Percentiles rank a stretch among this genome's conserved stretches.
Evolutionary conservation across 2,888 invertebrate species (phyloP).

Genomic region (Alentia gelatinosa): DNA sequence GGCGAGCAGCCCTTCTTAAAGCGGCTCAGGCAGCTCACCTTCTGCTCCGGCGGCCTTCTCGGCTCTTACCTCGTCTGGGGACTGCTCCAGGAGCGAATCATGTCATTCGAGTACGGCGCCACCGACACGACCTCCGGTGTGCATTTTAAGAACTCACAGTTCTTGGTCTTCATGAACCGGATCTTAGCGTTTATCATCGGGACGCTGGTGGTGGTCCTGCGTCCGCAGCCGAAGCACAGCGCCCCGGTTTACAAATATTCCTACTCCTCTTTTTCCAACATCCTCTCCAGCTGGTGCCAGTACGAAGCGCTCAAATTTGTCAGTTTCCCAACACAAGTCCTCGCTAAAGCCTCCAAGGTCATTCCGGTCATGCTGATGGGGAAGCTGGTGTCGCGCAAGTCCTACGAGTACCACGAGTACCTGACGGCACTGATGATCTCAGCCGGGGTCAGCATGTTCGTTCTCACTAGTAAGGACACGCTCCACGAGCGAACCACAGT

Average conservation of each 20-base stretch:
- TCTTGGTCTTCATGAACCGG: slow-evolving; percentile 97
- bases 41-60: slow-evolving; percentile 94
- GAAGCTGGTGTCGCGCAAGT: slow-evolving; percentile 91
- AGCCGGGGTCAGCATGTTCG: slow-evolving; percentile 94
- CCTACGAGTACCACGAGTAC: slow-evolving; percentile 95
- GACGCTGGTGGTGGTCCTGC: slow-evolving; percentile 60
- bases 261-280: slow-evolving; percentile 97
- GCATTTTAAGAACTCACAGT: slow-evolving; percentile 94
- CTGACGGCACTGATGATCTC: slow-evolving; percentile 93
- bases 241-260: slow-evolving; percentile 96
- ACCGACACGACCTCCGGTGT: slow-evolving; percentile 57
- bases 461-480: slow-evolving; percentile 85
- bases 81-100: slow-evolving; percentile 97
- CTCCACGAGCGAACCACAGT: slow-evolving; percentile 83
- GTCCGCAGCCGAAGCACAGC: slow-evolving; percentile 82
- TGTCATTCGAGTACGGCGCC: slow-evolving; percentile 86
- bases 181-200: slow-evolving; percentile 86
- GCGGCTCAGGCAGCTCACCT: slow-evolving; percentile 82
- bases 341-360: slow-evolving; percentile 94
- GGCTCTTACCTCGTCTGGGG: slow-evolving; percentile 97
- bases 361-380: slow-evolving; percentile 97
- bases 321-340: slow-evolving; percentile 97
- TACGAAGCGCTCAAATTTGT: slow-evolving; percentile 99
- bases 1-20: slow-evolving; percentile 36
- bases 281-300: slow-evolving; percentile 99